A percentile compares a stretch with the other conserved stretches of the same genome.
These are phyloP conservation scores for Dryomyza anilis DNA, from an alignment of 2,888 invertebrate species.

Conservation along the genomic window DNA sequence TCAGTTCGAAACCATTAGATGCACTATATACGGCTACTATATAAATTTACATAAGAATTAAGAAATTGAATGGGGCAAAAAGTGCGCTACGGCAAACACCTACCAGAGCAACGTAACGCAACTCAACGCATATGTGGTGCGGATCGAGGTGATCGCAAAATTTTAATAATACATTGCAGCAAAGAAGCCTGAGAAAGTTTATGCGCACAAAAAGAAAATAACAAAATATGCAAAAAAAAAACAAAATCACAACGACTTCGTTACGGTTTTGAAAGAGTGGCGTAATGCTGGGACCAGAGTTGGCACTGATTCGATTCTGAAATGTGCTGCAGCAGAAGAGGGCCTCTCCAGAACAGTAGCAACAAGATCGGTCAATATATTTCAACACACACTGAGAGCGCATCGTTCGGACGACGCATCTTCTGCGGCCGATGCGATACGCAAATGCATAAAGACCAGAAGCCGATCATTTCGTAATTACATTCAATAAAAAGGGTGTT, in stretches of 20 bases:
- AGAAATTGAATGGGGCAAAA: neutral
- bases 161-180: neutral
- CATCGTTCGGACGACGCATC: neutral
- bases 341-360: neutral
- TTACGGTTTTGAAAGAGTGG: neutral
- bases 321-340: neutral
- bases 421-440: constrained; percentile 30
- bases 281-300: no score
- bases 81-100: neutral
- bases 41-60: neutral
- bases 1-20: neutral
- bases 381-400: neutral
- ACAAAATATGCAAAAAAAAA: neutral
- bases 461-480: constrained; percentile 49
- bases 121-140: no score
- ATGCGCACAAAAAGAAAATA: no score
- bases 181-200: constrained; percentile 16
- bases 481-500: constrained; percentile 41
- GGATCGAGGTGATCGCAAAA: neutral
- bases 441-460: constrained; percentile 47
- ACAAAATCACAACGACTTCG: neutral
- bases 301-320: no score
- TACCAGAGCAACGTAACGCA: no score
- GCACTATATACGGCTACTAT: neutral
- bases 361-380: neutral